Evolutionary conservation across 2,888 invertebrate species (phyloP).

Genomic region (Ceramica pisi): DNA sequence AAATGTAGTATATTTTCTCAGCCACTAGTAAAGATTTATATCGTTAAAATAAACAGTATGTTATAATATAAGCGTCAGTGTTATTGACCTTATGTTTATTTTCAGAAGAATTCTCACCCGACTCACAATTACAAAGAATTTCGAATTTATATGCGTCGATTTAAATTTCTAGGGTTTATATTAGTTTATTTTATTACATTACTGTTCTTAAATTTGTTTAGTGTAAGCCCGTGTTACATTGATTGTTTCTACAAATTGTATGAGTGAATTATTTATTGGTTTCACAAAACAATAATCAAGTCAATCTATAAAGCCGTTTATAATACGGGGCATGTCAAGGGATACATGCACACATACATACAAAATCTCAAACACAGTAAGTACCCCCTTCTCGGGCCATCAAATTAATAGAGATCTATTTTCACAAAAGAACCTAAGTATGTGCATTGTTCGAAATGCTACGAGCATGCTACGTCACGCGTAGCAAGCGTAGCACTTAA

Average conservation of each 20-base stretch:
- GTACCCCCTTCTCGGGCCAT: too few relatives aligned
- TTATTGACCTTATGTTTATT: conserved; percentile 76
- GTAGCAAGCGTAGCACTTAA: conserved; percentile 44
- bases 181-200: conserved; percentile 33
- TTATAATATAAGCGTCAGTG: conserved; percentile 63
- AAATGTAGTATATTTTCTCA: conserved; percentile 34
- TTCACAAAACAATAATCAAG: too few relatives aligned
- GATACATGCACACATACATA: too few relatives aligned
- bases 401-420: too few relatives aligned
- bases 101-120: conserved; percentile 64
- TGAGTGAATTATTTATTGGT: too few relatives aligned
- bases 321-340: too few relatives aligned
- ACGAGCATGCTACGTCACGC: conserved; percentile 34
- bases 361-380: too few relatives aligned
- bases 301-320: too few relatives aligned
- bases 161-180: conserved; percentile 39
- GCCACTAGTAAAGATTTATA: conserved; percentile 63
- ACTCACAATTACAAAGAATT: conserved; percentile 45
- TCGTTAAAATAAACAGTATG: conserved; percentile 67
- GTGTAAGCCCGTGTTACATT: conserved; percentile 17
- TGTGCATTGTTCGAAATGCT: conserved; percentile 13
- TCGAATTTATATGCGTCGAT: conserved; percentile 38
- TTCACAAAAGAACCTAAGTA: neutral
- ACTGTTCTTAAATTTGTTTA: neutral
- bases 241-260: too few relatives aligned